These are phyloP conservation scores for Trachymyrmex cornetzi DNA, from an alignment of 1,140 invertebrate genomes.

Conservation along the genomic window DNA sequence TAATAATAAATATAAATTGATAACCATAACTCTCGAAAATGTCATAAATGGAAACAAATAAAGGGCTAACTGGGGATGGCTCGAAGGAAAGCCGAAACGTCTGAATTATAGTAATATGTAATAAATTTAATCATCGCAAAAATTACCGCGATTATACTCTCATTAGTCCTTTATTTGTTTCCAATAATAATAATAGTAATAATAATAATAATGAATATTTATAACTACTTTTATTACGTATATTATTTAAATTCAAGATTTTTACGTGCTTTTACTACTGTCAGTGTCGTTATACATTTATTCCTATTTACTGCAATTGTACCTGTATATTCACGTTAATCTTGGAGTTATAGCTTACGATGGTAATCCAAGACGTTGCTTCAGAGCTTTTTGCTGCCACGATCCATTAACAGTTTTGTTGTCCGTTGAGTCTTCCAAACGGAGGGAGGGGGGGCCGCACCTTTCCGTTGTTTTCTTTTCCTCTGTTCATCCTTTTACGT, in stretches of 20 bases:
- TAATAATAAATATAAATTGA: not conserved
- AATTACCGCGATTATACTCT: too few relatives aligned
- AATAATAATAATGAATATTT: not conserved
- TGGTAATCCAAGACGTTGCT: conserved; percentile 44
- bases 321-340: conserved; percentile 1
- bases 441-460: not conserved
- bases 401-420: conserved; percentile 72
- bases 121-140: too few relatives aligned
- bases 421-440: conserved; percentile 36
- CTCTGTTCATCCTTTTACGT: conserved; percentile 5
- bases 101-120: too few relatives aligned
- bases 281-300: not conserved
- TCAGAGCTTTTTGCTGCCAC: conserved; percentile 3
- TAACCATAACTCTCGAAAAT: too few relatives aligned
- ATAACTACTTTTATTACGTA: not conserved
- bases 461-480: conserved; percentile 50
- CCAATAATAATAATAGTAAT: too few relatives aligned
- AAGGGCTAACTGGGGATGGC: too few relatives aligned
- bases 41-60: too few relatives aligned
- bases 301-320: not conserved
- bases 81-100: too few relatives aligned
- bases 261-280: too few relatives aligned
- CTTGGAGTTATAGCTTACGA: conserved; percentile 28
- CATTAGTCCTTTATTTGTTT: too few relatives aligned
- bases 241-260: too few relatives aligned